Percentiles rank a stretch among this genome's conserved stretches.
Evolutionary conservation across 2,113 vertebrate genomes (phyloP).

Genomic region (Xenotilapia leptura): DNA sequence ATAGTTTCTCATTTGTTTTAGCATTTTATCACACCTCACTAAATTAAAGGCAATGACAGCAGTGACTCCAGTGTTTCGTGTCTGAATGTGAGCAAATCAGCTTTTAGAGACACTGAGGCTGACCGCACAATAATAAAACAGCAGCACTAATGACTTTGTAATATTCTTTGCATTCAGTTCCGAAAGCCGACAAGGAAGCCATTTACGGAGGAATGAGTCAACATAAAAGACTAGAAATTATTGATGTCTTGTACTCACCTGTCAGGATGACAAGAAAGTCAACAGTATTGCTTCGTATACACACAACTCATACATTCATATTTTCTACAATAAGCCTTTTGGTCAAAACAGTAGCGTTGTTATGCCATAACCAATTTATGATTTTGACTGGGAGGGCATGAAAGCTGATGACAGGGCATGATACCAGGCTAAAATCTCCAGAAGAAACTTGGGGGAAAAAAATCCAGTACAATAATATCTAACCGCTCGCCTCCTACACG

Average conservation of each 20-base stretch:
- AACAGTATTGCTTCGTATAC: not conserved
- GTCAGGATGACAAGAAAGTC: not conserved
- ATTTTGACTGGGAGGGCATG: not conserved
- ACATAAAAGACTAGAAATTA: not conserved
- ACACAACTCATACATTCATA: not conserved
- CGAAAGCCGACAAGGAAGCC: not conserved
- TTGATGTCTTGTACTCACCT: not conserved
- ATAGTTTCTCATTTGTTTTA: constrained; percentile 23
- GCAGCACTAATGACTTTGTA: not conserved
- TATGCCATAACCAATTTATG: not conserved
- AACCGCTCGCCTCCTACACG: not conserved
- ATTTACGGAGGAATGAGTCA: not conserved
- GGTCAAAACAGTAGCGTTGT: not conserved
- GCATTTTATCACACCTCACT: constrained; percentile 6
- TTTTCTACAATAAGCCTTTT: not conserved
- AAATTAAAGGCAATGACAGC: constrained; percentile 14
- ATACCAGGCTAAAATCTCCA: not conserved
- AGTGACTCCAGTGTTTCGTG: not conserved
- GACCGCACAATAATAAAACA: constrained; percentile 13
- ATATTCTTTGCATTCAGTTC: not conserved
- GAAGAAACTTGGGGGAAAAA: not conserved
- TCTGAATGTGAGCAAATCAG: not conserved
- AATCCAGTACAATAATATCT: not conserved
- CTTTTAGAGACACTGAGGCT: not conserved
- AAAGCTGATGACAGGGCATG: not conserved